phyloP scores from a whole-genome alignment of 1,140 invertebrate species.

The Whitmania pigra region DNA sequence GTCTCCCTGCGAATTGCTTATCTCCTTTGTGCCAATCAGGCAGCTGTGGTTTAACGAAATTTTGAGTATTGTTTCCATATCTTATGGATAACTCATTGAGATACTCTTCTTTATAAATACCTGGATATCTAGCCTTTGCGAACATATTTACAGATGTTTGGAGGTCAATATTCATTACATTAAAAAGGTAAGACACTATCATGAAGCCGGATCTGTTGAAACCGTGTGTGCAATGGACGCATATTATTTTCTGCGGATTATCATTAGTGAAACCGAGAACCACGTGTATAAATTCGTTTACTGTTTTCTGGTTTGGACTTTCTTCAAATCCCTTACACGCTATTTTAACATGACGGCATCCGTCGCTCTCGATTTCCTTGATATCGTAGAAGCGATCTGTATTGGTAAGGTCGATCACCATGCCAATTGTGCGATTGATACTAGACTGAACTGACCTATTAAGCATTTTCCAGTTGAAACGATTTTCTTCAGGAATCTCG shows the following conservation, averaged over 20 bases:
- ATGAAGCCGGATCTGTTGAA: conserved; percentile 94
- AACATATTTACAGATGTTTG: conserved; percentile 2
- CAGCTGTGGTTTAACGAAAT: conserved; percentile 57
- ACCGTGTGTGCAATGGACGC: conserved; percentile 95
- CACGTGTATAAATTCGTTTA: background rate
- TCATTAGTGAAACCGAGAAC: background rate
- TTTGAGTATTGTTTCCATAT: conserved; percentile 65
- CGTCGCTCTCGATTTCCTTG: conserved; percentile 49
- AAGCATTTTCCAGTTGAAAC: conserved; percentile 4
- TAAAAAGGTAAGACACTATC: conserved; percentile 80
- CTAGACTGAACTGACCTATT: background rate
- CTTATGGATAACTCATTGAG: conserved; percentile 49
- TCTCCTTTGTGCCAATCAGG: conserved; percentile 63
- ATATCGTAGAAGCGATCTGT: conserved; percentile 82
- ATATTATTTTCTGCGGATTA: conserved; percentile 33
- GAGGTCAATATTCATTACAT: conserved; percentile 46
- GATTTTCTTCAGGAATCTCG: background rate
- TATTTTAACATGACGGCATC: conserved; percentile 65
- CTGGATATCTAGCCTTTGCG: conserved; percentile 45
- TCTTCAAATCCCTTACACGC: conserved; percentile 64
- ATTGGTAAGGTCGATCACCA: conserved; percentile 94
- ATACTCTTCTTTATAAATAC: conserved; percentile 60
- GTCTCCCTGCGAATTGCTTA: background rate
- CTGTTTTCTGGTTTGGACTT: background rate
- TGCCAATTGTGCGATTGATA: conserved; percentile 49